Percentiles rank a stretch among this genome's conserved stretches.
Evolutionary conservation across 2,888 invertebrate species (phyloP).

Genomic region (Thelaira solivaga): DNA sequence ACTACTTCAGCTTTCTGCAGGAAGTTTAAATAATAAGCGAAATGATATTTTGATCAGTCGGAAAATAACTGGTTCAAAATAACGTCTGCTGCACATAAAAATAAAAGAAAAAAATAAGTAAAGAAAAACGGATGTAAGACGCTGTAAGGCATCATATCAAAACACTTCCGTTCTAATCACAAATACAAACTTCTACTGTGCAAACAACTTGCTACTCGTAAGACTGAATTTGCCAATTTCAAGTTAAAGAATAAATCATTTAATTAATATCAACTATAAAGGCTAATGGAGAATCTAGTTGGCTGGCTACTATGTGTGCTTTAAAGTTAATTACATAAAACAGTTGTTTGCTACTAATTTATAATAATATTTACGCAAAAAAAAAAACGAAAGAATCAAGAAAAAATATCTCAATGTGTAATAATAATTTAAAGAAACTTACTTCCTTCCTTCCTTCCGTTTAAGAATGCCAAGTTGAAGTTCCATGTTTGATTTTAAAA

Average conservation of each 20-base stretch:
- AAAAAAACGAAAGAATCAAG: not conserved
- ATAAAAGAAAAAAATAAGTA: not conserved
- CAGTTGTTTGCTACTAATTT: not conserved
- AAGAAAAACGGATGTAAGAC: conserved; percentile 50
- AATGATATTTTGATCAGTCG: conserved; percentile 45
- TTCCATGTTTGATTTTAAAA: not conserved
- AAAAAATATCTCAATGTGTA: not conserved
- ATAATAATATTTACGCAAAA: not conserved
- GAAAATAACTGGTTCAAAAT: conserved; percentile 28
- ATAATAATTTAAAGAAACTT: conserved; percentile 54
- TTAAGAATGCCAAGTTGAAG: not conserved
- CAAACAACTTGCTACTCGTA: too few species aligned
- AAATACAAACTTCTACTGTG: not conserved
- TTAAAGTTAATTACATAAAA: conserved; percentile 13
- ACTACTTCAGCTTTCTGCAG: conserved; percentile 40
- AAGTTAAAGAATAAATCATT: conserved; percentile 30
- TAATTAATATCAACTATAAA: conserved; percentile 15
- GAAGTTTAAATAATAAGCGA: conserved; percentile 54
- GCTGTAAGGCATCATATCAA: conserved; percentile 53
- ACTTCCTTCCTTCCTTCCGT: conserved; percentile 61
- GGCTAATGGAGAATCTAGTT: too few species aligned
- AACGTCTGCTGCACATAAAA: not conserved
- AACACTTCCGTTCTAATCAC: conserved; percentile 58
- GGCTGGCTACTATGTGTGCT: not conserved
- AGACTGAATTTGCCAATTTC: not conserved